Base-by-base conservation (phyloP, 2,888 invertebrate species). In the Lysandra bellargus region DNA sequence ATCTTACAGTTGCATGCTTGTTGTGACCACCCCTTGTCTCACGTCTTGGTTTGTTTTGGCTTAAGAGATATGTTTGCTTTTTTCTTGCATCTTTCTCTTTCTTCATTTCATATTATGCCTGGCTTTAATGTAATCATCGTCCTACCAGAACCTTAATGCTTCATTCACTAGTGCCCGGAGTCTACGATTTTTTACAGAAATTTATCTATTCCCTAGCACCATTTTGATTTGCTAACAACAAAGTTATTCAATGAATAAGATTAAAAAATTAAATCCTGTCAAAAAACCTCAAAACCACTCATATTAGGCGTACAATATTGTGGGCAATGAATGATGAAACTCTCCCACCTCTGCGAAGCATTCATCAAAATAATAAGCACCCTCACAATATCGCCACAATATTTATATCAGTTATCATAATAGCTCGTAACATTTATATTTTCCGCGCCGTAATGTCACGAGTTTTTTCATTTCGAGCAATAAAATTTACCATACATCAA, bases 401-500 rank as follows among this genome's bases (percentile, higher is more conserved):
- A 69, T 69, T 69, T 14, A 69, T 69, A 14, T 37, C 69, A 69
- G 33, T 69, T 69, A 37, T 69, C 33, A 37, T 17, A 2, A 37
- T 17, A 2, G 33, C 33, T 37, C 5, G 4, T 64, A 3, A 14
- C 33, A 33, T 69, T 69, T 69, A 69, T 69, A 23, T 64, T 14
- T 5, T 33, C 12, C 69, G 14, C 33, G 69, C 69, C 33, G 14
- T 69, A 33, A 69, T 33, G 33, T 33, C 69, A 17, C 69, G 69
- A 69, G 69, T 69, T 69, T 69, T 64, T 69, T 69, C 69, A 69
- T 69, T 37, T 69, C 33, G 33, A 14, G 69, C 17, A 69, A 69
- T 69, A 69, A 69, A 69, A 69, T 69, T 14, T 69, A 17, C 14
- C 69, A 69, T 33, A 69, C 69, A 69, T 69, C 33, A 69, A 14